Percentiles rank a stretch among this genome's conserved stretches.
phyloP scores from a whole-genome alignment of 2,113 vertebrate genomes.

The Ariopsis seemanni region DNA sequence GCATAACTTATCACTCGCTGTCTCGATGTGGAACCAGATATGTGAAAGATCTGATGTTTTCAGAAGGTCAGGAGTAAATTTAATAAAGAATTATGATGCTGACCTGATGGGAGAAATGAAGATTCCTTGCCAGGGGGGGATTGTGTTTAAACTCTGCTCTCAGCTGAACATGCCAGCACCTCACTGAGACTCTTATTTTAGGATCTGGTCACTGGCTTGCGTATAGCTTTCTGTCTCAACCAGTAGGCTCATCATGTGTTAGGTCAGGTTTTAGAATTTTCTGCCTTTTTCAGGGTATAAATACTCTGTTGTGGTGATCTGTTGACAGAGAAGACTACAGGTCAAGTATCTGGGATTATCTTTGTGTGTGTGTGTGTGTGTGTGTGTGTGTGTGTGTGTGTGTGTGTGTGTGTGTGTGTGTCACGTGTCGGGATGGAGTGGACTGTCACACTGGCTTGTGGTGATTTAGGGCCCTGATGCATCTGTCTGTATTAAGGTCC shows the following conservation, averaged over 20 bases:
- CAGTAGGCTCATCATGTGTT: conserved; percentile 9
- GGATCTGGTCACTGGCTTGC: conserved; percentile 31
- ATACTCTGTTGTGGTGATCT: conserved; percentile 52
- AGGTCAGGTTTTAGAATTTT: conserved; percentile 4
- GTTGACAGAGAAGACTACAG: conserved; percentile 46
- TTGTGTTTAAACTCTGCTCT: too few species aligned
- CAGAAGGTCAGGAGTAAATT: not conserved
- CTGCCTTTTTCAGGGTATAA: conserved; percentile 47
- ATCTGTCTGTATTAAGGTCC: conserved; percentile 42
- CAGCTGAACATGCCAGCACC: not conserved
- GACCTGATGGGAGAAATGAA: not conserved
- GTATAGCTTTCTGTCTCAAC: conserved; percentile 21
- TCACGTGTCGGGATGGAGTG: not conserved
- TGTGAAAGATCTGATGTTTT: too few species aligned
- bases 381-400: conserved; percentile 10
- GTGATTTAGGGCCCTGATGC: not conserved
- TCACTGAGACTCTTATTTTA: conserved; percentile 31
- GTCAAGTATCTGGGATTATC: conserved; percentile 37
- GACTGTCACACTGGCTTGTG: not conserved
- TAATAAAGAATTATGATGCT: not conserved
- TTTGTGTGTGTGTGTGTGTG: conserved; percentile 12
- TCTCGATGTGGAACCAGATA: too few species aligned
- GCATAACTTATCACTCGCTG: not conserved
- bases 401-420: conserved; percentile 9
- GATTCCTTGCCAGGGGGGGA: not conserved